phyloP scores from a whole-genome alignment of 2,113 vertebrate species.

The Nothoprocta perdicaria region DNA sequence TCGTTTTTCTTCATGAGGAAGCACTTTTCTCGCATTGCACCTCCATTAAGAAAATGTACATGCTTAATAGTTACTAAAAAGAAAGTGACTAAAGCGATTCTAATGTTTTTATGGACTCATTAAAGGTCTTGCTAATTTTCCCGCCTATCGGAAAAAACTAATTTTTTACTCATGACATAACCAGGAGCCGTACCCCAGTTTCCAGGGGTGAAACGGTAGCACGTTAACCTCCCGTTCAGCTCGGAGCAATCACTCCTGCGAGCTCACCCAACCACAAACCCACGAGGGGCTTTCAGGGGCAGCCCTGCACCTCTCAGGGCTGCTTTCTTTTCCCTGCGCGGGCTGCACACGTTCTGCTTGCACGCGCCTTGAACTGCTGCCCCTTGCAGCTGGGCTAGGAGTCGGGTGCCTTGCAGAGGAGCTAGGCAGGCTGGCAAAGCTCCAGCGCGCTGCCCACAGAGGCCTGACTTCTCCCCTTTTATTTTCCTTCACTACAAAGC shows the following conservation, averaged over 20 bases:
- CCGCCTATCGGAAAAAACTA: conserved; percentile 47
- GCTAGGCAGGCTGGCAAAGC: background rate
- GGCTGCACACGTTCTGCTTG: background rate
- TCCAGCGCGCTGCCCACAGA: background rate
- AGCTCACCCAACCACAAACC: conserved; percentile 46
- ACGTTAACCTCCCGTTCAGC: conserved; percentile 48
- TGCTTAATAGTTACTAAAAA: conserved; percentile 59
- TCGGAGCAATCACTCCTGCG: conserved; percentile 2
- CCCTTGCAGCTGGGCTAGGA: background rate
- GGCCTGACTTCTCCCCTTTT: background rate
- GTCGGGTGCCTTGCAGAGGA: background rate
- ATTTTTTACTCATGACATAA: conserved; percentile 57
- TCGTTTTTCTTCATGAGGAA: conserved; percentile 50
- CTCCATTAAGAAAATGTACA: conserved; percentile 69
- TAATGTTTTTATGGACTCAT: conserved; percentile 68
- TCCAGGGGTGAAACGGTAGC: conserved; percentile 32
- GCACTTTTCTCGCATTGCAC: conserved; percentile 39
- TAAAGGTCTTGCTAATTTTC: conserved; percentile 61
- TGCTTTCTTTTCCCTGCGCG: background rate
- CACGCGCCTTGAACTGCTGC: background rate
- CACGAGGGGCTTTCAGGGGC: conserved; percentile 10
- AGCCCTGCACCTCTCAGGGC: background rate
- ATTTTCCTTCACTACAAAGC: background rate
- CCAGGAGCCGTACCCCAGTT: background rate
- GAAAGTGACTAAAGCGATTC: conserved; percentile 51